Base-by-base conservation (phyloP, 1,140 invertebrate species). In the Bombus huntii region DNA sequence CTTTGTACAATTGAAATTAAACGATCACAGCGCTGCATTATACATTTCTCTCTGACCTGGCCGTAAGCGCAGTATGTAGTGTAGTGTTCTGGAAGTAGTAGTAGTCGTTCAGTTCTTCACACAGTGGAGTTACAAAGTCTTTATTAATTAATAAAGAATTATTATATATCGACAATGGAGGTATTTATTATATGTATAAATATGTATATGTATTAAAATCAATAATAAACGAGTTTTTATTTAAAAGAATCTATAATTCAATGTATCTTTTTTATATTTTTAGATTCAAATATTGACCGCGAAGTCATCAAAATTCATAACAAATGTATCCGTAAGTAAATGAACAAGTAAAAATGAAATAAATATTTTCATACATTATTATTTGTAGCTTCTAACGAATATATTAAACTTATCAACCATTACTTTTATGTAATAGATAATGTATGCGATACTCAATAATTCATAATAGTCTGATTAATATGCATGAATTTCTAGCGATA, bases 241-340 rank as follows among this genome's bases (percentile, higher is more conserved):
- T 37, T 59, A 68, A 66, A 53, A 6, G 0, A 4, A 59, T 9
- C 1, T 5, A 28, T 18, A 28, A 57, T 78, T 68, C 22, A 13
- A 74, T 18, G 37, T 85, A 75, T 18, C 75, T 59, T 83, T 28
- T 34, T 34, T 57, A 53, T 75, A 77, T 73, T 92, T 92, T 13
- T 81, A 95, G 94, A 93, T 95, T 84, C 93, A 94, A 86, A 88
- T 95, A 15, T 59, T 94, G 42, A 83, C 84, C 44, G 91, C 90
- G 39, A 92, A 90, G 10, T 90, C 88, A 34, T 92, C 89, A 13
- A 94, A 93, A 87, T 86, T 74, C 44, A 79, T 95, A 74, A 87
- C 92, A 44, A 90, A 89, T 28, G 62, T 95, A 12, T 91, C 89
- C 74, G 94, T 94, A 90, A 94, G 94, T 94, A 77, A 62, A 71